Evolutionary conservation across 2,888 invertebrate genomes (phyloP), one percentile per base, ranked within the genome.

Genomic region (Hirtodrosophila alboralis): DNA sequence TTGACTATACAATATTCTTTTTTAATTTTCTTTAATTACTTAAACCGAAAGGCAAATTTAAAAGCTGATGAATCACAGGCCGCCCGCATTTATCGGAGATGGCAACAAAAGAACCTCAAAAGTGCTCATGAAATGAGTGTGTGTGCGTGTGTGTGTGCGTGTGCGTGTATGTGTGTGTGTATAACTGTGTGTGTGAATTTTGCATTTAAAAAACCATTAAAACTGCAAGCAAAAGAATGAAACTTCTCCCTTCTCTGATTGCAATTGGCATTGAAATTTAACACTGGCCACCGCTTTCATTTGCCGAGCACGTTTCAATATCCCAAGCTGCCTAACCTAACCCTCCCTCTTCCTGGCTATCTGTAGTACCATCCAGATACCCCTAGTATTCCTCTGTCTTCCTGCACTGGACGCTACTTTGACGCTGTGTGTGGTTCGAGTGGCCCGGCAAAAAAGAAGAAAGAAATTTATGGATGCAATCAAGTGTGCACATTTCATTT

Each of bases 251-350:
- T 12, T 13, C 27, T 30, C 48, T 37, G 26, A 18, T 10, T 37
- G 57, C 80, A 76, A 77, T 75, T 80, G 80, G 66, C 79, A 84
- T 80, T 80, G 79, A 80, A 79, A 83, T 68, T 77, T 74, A 83
- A 79, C 71, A 72, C 79, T 80, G 76, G 45, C 56, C 67, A 26
- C 38, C 34, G 47, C 54, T 61, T 61, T 56, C 61, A 61, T 49
- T 65, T 54, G 53, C 65, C 18, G 36, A 33, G 70, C 69, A 65
- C 71, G 71, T 70, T 70, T 65, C 70, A 54, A 28, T 4, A 3
- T 18, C 18, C 18, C 18, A 18, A 28, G 33, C 16, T 14, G 12
- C 13, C 37, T 14, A 26, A 28, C 27, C 3, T 9, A 21, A 2
- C 30, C 44, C 30, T 7, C 34, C 6, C 14, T 6, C 14, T 8